These are phyloP conservation scores for Ophraella communa DNA, from an alignment of 2,888 invertebrate genomes.

Conservation along the genomic window DNA sequence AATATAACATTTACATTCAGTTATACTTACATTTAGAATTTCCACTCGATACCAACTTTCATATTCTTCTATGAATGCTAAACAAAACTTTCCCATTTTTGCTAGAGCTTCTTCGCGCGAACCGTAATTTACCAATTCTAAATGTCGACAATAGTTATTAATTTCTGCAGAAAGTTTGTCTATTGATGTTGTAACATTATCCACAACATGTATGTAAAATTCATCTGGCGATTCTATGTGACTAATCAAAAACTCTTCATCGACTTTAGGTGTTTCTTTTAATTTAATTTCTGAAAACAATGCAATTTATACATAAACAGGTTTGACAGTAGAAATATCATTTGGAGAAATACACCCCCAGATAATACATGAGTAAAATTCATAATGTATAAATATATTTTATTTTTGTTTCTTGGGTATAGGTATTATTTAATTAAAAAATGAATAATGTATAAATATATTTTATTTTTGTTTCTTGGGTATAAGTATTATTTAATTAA, in stretches of 20 bases:
- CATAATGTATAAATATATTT: too few species aligned
- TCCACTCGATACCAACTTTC: conserved; percentile 42
- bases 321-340: background rate
- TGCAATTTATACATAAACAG: too few species aligned
- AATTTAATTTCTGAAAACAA: conserved; percentile 2
- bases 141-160: conserved; percentile 28
- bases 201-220: conserved; percentile 46
- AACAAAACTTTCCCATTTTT: conserved; percentile 42
- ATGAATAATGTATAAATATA: too few species aligned
- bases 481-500: too few species aligned
- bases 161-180: conserved; percentile 35
- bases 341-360: too few species aligned
- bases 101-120: conserved; percentile 40
- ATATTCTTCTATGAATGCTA: conserved; percentile 35
- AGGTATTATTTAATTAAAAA: too few species aligned
- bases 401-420: too few species aligned
- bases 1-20: background rate
- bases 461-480: too few species aligned
- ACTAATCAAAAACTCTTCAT: conserved; percentile 39
- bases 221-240: conserved; percentile 45
- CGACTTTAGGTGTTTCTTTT: conserved; percentile 27
- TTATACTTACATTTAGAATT: conserved; percentile 40
- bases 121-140: conserved; percentile 20
- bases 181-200: conserved; percentile 28
- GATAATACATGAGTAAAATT: too few species aligned